Conservation (phyloP, 2,888 invertebrate species). For the Chydorus sphaericus region DNA sequence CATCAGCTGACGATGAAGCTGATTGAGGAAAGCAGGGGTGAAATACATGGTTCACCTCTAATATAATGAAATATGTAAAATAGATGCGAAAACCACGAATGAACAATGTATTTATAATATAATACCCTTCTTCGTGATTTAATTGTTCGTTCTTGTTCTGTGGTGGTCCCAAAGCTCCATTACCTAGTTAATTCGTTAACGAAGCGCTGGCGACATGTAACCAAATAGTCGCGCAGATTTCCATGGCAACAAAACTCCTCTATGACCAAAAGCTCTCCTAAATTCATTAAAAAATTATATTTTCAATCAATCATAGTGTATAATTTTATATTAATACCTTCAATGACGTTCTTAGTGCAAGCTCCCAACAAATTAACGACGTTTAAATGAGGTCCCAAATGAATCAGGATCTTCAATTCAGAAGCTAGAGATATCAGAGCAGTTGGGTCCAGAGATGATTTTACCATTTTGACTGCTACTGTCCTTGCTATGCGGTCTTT, state of each 20-base stretch:
- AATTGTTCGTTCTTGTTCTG: too few species aligned
- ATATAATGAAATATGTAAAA: too few species aligned
- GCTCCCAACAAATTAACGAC: conserved; percentile 90
- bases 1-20: too few species aligned
- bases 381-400: conserved; percentile 84
- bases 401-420: conserved; percentile 89
- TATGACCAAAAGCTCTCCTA: conserved; percentile 75
- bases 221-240: conserved; percentile 73
- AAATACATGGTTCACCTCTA: too few species aligned
- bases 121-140: too few species aligned
- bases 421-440: conserved; percentile 76
- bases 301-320: conserved; percentile 17
- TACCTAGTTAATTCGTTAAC: too few species aligned
- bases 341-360: conserved; percentile 74
- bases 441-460: conserved; percentile 67
- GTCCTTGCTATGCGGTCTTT: too few species aligned
- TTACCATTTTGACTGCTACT: conserved; percentile 93
- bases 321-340: conserved; percentile 48
- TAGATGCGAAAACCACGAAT: too few species aligned
- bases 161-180: too few species aligned
- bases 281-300: too few species aligned
- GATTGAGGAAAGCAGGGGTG: too few species aligned
- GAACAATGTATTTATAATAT: too few species aligned
- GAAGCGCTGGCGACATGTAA: conserved; percentile 64
- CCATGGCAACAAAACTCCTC: conserved; percentile 90